These are phyloP conservation scores for Genyomyrus donnyi DNA, from an alignment of 2,113 vertebrate species.

Conservation along the genomic window DNA sequence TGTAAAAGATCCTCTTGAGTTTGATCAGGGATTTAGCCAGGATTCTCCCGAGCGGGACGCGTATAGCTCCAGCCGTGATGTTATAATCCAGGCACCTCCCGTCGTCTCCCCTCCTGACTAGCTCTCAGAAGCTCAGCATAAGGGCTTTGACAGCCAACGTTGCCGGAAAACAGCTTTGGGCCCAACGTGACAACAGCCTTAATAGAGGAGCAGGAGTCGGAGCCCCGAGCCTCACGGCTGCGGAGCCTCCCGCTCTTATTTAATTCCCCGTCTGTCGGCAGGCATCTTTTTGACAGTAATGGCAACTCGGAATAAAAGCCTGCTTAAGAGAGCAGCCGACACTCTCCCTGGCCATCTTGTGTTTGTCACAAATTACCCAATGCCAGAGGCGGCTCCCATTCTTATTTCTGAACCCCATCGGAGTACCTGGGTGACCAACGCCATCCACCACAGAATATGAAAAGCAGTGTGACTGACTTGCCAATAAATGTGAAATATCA, in stretches of 20 bases:
- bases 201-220: neutral
- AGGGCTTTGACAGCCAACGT: neutral
- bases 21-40: neutral
- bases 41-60: neutral
- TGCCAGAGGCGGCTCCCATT: neutral
- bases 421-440: neutral
- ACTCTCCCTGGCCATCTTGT: neutral
- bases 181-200: neutral
- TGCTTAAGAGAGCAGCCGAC: neutral
- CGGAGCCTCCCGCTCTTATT: neutral
- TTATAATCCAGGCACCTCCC: neutral
- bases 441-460: neutral
- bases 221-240: neutral
- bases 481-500: neutral
- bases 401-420: neutral
- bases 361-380: neutral
- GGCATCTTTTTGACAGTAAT: conserved; percentile 7
- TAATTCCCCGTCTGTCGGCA: neutral
- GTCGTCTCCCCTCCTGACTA: neutral
- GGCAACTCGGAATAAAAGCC: neutral
- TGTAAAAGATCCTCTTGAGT: neutral
- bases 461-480: neutral
- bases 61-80: neutral
- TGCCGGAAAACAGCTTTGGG: neutral
- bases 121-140: neutral